A percentile compares a stretch with the other conserved stretches of the same genome.
Evolutionary conservation across 2,113 vertebrate genomes (phyloP).

Genomic region (Alligator sinensis): DNA sequence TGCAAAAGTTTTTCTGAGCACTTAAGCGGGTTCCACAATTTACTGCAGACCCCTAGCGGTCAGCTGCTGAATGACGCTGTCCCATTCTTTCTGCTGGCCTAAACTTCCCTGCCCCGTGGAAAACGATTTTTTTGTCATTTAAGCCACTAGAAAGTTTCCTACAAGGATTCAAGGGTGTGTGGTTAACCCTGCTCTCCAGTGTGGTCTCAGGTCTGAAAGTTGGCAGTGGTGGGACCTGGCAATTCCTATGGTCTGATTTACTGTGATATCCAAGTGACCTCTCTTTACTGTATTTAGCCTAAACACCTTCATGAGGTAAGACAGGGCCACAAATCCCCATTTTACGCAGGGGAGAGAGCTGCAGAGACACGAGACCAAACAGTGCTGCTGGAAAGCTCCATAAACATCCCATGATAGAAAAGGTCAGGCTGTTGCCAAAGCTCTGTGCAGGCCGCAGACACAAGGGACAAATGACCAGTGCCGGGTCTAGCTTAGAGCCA

Average conservation of each 20-base stretch:
- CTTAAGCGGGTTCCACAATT: conserved; percentile 19
- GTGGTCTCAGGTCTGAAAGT: not conserved
- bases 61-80: not conserved
- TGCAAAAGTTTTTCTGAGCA: not conserved
- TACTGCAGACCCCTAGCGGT: conserved; percentile 63
- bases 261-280: not conserved
- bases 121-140: rapidly evolving
- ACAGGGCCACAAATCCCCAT: not conserved
- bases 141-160: not conserved
- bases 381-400: not conserved
- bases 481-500: not conserved
- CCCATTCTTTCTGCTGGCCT: not conserved
- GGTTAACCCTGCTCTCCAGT: not conserved
- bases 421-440: not conserved
- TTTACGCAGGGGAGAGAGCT: not conserved
- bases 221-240: not conserved
- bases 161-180: not conserved
- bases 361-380: not conserved
- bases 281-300: not conserved
- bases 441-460: not conserved
- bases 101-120: not conserved
- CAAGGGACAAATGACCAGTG: not conserved
- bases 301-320: not conserved
- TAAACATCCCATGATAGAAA: not conserved
- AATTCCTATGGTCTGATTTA: too few relatives aligned